A percentile compares a stretch with the other conserved stretches of the same genome.
Conservation (phyloP, 30 jellyfish, hydroid and myxozoan species). For the Aurelia coerulea region DNA sequence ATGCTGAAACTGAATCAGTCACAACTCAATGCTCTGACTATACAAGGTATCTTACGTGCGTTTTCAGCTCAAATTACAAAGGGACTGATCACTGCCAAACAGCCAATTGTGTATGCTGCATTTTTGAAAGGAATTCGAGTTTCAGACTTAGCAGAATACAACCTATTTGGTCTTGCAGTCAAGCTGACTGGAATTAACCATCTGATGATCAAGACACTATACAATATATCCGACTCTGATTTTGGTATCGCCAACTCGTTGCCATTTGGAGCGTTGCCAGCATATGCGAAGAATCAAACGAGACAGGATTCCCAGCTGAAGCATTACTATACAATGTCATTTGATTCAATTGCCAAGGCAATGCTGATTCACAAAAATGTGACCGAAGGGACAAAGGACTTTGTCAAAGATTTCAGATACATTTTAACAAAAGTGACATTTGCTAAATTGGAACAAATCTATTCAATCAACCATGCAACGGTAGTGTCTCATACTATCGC, state of each 20-base stretch:
- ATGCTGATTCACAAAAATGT: slow-evolving; percentile 38
- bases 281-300: slow-evolving; percentile 13
- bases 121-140: slow-evolving; percentile 20
- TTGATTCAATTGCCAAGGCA: slow-evolving; percentile 17
- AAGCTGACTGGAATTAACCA: slow-evolving; percentile 6
- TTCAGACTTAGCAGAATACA: not conserved
- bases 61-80: not conserved
- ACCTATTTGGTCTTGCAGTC: slow-evolving; percentile 14
- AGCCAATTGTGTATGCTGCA: slow-evolving; percentile 41
- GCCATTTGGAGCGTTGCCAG: slow-evolving; percentile 12
- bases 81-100: not conserved
- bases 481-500: not conserved
- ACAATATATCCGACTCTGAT: not conserved
- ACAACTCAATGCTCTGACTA: not conserved
- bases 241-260: not conserved
- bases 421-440: slow-evolving; percentile 3
- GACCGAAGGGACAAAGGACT: slow-evolving; percentile 29
- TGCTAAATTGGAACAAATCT: not conserved
- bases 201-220: not conserved
- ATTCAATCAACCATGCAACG: not conserved
- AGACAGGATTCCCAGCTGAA: not conserved
- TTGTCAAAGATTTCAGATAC: slow-evolving; percentile 29
- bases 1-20: not conserved
- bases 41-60: not conserved
- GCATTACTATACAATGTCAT: slow-evolving; percentile 4